Percentiles rank a stretch among this genome's conserved stretches.
Conservation (phyloP, 92 coral and sea anemone genomes). For the Anthopleura xanthogrammica region DNA sequence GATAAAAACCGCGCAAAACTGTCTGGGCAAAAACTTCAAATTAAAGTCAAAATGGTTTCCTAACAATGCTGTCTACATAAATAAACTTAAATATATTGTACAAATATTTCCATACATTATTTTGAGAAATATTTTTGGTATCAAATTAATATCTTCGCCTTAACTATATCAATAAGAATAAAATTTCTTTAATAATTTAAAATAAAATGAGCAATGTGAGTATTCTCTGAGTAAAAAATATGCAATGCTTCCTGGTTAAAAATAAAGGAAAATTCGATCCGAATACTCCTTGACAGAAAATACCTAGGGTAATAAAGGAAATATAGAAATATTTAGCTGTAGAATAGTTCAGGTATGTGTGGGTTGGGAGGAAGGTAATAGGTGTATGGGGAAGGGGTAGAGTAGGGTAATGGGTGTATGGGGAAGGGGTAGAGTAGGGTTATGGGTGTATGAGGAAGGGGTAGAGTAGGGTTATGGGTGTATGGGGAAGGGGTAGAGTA, state of each 20-base stretch:
- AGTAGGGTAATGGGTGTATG: no score
- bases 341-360: no score
- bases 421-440: no score
- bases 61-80: background rate
- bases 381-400: no score
- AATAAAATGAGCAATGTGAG: background rate
- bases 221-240: background rate
- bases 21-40: background rate
- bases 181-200: background rate
- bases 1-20: background rate
- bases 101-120: background rate
- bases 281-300: background rate
- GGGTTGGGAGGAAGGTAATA: no score
- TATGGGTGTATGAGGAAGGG: no score
- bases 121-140: conserved; percentile 1
- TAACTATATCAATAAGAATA: background rate
- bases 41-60: background rate
- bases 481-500: no score
- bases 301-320: background rate
- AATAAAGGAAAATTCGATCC: background rate
- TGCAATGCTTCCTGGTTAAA: background rate
- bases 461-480: no score
- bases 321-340: no score
- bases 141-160: background rate
- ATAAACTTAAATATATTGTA: conserved; percentile 2